Evolutionary conservation across 2,888 invertebrate species (phyloP).

Genomic region (Agriotes lineatus): DNA sequence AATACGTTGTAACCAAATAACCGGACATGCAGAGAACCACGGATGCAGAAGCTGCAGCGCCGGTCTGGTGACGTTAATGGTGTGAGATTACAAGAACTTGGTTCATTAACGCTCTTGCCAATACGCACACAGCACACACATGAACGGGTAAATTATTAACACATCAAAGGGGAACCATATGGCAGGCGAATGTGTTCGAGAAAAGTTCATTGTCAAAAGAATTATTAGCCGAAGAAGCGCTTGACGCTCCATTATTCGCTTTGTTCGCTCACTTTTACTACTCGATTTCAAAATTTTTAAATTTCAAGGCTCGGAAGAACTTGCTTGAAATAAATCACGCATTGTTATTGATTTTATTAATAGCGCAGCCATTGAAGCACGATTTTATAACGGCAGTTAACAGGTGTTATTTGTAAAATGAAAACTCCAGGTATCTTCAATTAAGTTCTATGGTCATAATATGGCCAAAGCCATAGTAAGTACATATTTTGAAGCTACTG

Average conservation of each 20-base stretch:
- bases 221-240: not conserved
- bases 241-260: not conserved
- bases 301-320: no score
- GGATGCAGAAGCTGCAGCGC: conserved; percentile 35
- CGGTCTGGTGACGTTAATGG: conserved; percentile 36
- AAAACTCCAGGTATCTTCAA: no score
- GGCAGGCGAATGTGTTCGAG: conserved; percentile 10
- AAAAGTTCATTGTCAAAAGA: not conserved
- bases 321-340: no score
- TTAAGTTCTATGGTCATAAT: no score
- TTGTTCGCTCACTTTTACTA: not conserved
- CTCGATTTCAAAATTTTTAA: not conserved
- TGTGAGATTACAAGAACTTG: conserved; percentile 31
- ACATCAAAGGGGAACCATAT: conserved; percentile 19
- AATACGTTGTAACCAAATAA: no score
- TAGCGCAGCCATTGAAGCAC: no score
- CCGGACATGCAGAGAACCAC: conserved; percentile 1
- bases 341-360: no score
- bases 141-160: conserved; percentile 16
- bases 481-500: no score
- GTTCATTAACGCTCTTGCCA: conserved; percentile 9
- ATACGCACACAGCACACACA: conserved; percentile 4
- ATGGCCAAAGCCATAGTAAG: no score
- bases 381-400: no score
- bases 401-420: no score